Evolutionary conservation across 30 jellyfish, hydroid and myxozoan species (phyloP).

Genomic region (Hydractinia symbiolongicarpus): DNA sequence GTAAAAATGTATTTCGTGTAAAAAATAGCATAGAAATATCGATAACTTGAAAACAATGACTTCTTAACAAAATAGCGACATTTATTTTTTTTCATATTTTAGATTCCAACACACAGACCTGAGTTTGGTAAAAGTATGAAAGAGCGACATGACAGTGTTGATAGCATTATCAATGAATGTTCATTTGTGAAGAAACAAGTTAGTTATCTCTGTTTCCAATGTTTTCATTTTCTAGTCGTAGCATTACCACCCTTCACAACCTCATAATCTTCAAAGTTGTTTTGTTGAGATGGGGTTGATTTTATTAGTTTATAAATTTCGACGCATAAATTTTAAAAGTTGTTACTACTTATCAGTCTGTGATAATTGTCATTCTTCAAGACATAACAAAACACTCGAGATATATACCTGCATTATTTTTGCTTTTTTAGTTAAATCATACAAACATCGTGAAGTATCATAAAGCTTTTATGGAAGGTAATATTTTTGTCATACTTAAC

Average conservation of each 20-base stretch:
- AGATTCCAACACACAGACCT: constrained; percentile 71
- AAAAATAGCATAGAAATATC: too few species aligned
- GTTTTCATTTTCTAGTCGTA: too few species aligned
- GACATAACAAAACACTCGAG: too few species aligned
- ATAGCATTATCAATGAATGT: constrained; percentile 80
- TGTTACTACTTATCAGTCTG: too few species aligned
- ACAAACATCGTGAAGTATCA: constrained; percentile 86
- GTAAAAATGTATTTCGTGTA: too few species aligned
- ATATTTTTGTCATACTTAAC: background rate
- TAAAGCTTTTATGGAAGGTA: constrained; percentile 94
- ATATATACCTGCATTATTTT: background rate
- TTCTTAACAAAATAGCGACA: background rate
- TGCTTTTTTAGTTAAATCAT: constrained; percentile 60
- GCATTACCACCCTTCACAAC: too few species aligned
- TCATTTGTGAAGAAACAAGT: constrained; percentile 85
- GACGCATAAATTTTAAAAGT: too few species aligned
- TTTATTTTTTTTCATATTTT: constrained; percentile 2
- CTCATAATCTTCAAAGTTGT: too few species aligned
- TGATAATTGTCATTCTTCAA: too few species aligned
- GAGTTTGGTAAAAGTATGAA: constrained; percentile 80
- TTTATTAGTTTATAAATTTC: too few species aligned
- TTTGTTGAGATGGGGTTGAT: too few species aligned
- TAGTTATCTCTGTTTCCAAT: background rate
- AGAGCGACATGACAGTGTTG: constrained; percentile 68
- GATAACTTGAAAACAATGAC: too few species aligned